Base-by-base conservation (phyloP, 1,140 invertebrate species). In the Drosophila jambulina region DNA sequence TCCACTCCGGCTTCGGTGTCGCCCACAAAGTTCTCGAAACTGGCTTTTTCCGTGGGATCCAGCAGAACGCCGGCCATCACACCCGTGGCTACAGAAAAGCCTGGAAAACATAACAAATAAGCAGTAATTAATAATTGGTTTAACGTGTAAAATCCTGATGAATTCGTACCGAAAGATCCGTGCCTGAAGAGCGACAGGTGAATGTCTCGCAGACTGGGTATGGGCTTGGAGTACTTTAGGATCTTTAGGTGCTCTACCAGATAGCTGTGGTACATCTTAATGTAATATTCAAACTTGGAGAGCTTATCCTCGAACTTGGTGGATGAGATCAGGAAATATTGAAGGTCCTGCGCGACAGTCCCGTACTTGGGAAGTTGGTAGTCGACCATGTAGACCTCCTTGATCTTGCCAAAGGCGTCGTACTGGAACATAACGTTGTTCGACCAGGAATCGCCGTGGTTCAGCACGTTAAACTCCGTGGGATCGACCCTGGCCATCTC, bases 371-470 rank as follows among this genome's bases (percentile, higher is more conserved):
- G 80, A 8, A 92, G 19, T 36, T 92, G 91, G 27, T 76, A 91
- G 46, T 92, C 91, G 5, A 92, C 71, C 21, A 92, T 25, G 48
- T 78, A 81, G 0, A 80, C 78, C 36, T 92, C 82, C 51, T 91
- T 87, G 36, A 92, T 81, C 76, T 94, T 93, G 2, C 92, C 93
- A 32, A 72, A 81, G 0, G 78, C 79, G 68, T 94, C 91, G 67
- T 95, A 95, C 19, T 93, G 93, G 83, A 95, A 96, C 75, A 96
- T 86, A 82, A 96, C 94, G 70, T 96, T 94, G 54, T 93, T 92
- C 3, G 77, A 79, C 91, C 91, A 92, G 13, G 93, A 93, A 79
- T 96, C 95, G 8, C 95, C 95, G 54, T 96, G 95, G 76, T 94
- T 95, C 4, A 96, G 83, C 1, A 95, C 95, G 72, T 94, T 94